These are phyloP conservation scores for Trichomalopsis sarcophagae DNA, from an alignment of 1,140 invertebrate genomes.

Conservation along the genomic window DNA sequence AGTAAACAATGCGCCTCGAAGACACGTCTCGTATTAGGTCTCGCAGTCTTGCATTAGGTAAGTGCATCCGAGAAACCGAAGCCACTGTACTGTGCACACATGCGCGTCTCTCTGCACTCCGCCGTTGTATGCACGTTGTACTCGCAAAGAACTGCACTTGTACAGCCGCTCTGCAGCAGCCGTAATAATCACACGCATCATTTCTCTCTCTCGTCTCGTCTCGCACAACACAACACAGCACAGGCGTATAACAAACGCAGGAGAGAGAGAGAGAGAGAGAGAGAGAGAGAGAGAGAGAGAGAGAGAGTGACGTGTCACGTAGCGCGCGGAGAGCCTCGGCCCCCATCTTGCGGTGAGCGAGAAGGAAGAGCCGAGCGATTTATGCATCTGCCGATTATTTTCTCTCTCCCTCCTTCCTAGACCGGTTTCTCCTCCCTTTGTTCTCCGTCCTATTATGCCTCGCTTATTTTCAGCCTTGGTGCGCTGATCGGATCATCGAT, in stretches of 20 bases:
- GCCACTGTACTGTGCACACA: neutral
- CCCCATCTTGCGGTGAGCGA: neutral
- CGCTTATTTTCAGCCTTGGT: neutral
- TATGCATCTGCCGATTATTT: constrained; percentile 53
- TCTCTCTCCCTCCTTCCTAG: constrained; percentile 45
- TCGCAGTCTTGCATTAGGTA: neutral
- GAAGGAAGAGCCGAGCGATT: constrained; percentile 26
- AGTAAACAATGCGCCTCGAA: neutral
- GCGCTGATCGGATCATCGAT: constrained; percentile 20
- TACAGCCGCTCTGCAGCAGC: neutral
- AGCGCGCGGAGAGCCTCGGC: constrained; percentile 12
- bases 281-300: too few relatives aligned
- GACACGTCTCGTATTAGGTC: neutral
- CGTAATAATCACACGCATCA: neutral
- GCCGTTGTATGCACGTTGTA: neutral
- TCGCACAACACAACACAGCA: neutral
- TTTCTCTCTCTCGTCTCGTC: constrained; percentile 47
- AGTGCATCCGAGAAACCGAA: neutral
- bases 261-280: too few relatives aligned
- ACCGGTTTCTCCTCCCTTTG: too few relatives aligned
- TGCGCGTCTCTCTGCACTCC: neutral
- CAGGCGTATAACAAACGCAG: neutral
- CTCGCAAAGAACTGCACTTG: constrained; percentile 2
- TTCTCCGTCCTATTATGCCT: neutral
- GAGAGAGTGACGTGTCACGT: constrained; percentile 13